phyloP scores from a whole-genome alignment of 2,113 vertebrate genomes.

The Epinephelus moara region DNA sequence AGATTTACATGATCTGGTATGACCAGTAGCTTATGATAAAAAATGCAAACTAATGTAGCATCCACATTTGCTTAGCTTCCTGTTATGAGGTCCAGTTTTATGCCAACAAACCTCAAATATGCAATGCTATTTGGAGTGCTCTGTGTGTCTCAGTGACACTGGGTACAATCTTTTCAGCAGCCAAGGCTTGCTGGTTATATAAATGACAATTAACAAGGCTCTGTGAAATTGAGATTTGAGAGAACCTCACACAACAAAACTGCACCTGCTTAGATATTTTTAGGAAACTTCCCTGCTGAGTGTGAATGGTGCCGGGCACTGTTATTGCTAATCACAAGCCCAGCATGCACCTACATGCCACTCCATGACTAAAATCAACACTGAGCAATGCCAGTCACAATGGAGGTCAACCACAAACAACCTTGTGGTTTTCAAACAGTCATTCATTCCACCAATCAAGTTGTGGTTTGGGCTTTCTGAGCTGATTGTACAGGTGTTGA shows the following conservation, averaged over 20 bases:
- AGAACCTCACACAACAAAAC: background rate
- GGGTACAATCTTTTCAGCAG: background rate
- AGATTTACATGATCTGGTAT: background rate
- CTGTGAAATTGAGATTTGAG: background rate
- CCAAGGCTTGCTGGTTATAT: background rate
- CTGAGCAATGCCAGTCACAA: constrained; percentile 28
- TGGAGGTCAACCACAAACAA: constrained; percentile 46
- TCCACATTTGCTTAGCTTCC: background rate
- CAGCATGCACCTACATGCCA: constrained; percentile 9
- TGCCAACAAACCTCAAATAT: too few species aligned
- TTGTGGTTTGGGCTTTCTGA: constrained; percentile 21
- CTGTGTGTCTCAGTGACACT: background rate
- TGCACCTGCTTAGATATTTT: constrained; percentile 7
- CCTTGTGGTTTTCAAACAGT: constrained; percentile 36
- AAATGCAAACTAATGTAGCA: background rate
- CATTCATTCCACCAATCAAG: constrained; percentile 13
- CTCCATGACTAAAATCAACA: constrained; percentile 29
- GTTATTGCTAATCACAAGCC: constrained; percentile 27
- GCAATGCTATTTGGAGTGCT: background rate
- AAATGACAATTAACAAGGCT: background rate
- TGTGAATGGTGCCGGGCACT: background rate
- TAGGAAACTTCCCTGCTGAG: background rate
- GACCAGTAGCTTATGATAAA: too few species aligned
- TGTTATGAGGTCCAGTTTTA: background rate
- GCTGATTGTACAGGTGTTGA: constrained; percentile 55